Evolutionary conservation across 2,888 invertebrate species (phyloP).

Genomic region (Ormyrus thymus): DNA sequence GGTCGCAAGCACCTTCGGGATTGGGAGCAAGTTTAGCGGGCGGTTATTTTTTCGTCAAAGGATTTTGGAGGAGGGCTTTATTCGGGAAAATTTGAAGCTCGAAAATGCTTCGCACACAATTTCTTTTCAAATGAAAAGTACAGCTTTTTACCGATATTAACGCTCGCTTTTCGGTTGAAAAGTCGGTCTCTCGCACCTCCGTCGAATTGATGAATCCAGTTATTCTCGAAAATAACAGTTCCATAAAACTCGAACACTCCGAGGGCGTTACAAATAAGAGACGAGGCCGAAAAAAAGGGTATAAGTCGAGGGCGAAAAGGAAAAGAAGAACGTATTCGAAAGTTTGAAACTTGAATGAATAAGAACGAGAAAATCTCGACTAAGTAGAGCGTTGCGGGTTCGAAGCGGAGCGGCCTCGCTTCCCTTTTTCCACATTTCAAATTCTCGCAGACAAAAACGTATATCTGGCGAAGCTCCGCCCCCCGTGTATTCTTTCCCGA

Average conservation of each 20-base stretch:
- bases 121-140: too few relatives aligned
- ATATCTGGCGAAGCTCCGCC: neutral
- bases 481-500: neutral
- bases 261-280: neutral
- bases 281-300: neutral
- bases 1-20: too few relatives aligned
- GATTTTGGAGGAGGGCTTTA: too few relatives aligned
- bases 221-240: neutral
- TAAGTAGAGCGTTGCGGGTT: constrained; percentile 23
- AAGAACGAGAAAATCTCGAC: constrained; percentile 45
- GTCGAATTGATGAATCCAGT: constrained; percentile 12
- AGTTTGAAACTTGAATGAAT: constrained; percentile 48
- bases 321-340: neutral
- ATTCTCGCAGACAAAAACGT: constrained; percentile 26
- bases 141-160: too few relatives aligned
- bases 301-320: too few relatives aligned
- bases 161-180: too few relatives aligned
- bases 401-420: neutral
- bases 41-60: too few relatives aligned
- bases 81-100: too few relatives aligned
- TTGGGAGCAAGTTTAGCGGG: too few relatives aligned
- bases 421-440: constrained; percentile 19
- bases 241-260: neutral
- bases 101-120: too few relatives aligned
- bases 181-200: too few relatives aligned